Evolutionary conservation across 1,140 invertebrate genomes (phyloP).

Genomic region (Capitella teleta): DNA sequence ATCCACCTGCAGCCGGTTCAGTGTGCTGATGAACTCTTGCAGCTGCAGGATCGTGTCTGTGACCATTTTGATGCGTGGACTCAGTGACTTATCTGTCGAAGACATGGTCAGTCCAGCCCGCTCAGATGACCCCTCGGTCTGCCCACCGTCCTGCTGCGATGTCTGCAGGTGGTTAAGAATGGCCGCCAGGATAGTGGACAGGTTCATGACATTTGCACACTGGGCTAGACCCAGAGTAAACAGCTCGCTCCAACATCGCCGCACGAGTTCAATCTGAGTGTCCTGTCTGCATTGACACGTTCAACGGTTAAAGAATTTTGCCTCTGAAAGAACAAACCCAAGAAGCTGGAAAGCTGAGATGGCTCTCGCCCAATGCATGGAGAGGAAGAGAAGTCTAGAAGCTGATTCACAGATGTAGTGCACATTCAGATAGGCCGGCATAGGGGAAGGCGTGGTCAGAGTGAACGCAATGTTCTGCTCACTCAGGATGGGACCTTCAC

Average conservation of each 20-base stretch:
- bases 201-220: slow-evolving; percentile 65
- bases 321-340: slow-evolving; percentile 50
- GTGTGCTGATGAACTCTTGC: slow-evolving; percentile 66
- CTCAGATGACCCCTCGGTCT: neutral
- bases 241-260: slow-evolving; percentile 82
- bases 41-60: slow-evolving; percentile 71
- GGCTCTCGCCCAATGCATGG: slow-evolving; percentile 76
- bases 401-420: slow-evolving; percentile 88
- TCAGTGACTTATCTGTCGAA: slow-evolving; percentile 11
- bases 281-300: slow-evolving; percentile 58
- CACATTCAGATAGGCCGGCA: slow-evolving; percentile 69
- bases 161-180: slow-evolving; percentile 57
- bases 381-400: slow-evolving; percentile 73
- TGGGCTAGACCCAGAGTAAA: slow-evolving; percentile 85
- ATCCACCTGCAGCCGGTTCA: slow-evolving; percentile 64
- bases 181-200: slow-evolving; percentile 69
- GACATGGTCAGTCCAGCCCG: neutral
- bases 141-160: slow-evolving; percentile 39
- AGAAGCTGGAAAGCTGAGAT: slow-evolving; percentile 70
- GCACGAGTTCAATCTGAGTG: slow-evolving; percentile 68
- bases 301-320: too few species aligned
- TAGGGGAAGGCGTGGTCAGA: slow-evolving; percentile 67
- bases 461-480: slow-evolving; percentile 51
- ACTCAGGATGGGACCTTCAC: slow-evolving; percentile 36
- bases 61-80: slow-evolving; percentile 56